These are phyloP conservation scores for Cantharis flavilabris DNA, from an alignment of 2,888 invertebrate species.

Conservation along the genomic window DNA sequence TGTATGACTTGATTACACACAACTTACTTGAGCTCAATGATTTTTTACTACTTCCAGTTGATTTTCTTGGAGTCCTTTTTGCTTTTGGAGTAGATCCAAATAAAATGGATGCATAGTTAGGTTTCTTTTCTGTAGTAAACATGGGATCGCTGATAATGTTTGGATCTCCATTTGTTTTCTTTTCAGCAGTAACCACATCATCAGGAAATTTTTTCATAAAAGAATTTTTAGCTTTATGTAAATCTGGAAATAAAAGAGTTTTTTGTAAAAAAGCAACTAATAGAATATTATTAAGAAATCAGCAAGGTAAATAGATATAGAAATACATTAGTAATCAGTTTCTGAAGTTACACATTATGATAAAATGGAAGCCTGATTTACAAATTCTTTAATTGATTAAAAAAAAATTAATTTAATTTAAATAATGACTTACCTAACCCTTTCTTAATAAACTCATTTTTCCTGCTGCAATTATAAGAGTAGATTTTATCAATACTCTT, in stretches of 20 bases:
- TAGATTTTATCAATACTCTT: slow-evolving; percentile 72
- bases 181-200: slow-evolving; percentile 77
- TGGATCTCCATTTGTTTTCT: slow-evolving; percentile 70
- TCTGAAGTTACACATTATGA: no score
- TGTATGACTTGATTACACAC: neutral
- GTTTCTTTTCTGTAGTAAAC: slow-evolving; percentile 59
- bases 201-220: slow-evolving; percentile 80
- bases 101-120: slow-evolving; percentile 57
- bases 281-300: no score
- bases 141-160: slow-evolving; percentile 68
- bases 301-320: no score
- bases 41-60: slow-evolving; percentile 23
- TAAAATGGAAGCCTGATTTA: neutral
- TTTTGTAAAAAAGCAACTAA: neutral
- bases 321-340: no score
- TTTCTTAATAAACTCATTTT: slow-evolving; percentile 80
- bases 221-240: slow-evolving; percentile 62
- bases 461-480: slow-evolving; percentile 77
- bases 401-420: neutral
- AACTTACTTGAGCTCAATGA: neutral
- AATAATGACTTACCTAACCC: slow-evolving; percentile 73
- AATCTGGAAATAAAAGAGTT: slow-evolving; percentile 14
- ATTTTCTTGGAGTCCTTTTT: slow-evolving; percentile 52
- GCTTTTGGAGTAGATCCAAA: slow-evolving; percentile 56
- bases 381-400: neutral